These are phyloP conservation scores for Caenorhabditis drosophilae DNA, from an alignment of 2,888 invertebrate species.

Conservation along the genomic window DNA sequence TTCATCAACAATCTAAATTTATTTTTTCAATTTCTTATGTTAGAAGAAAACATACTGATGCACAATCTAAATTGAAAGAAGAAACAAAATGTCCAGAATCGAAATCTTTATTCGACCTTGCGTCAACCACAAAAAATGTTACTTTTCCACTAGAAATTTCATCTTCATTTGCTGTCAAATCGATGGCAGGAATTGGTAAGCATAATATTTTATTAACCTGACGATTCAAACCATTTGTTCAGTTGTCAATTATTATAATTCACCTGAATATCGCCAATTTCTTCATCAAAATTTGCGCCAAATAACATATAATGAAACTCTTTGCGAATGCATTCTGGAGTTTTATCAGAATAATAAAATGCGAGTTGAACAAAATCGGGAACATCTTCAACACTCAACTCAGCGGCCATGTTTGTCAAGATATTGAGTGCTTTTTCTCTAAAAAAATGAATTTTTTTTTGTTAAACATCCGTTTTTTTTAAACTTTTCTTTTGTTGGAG, in stretches of 20 bases:
- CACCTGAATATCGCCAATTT: conserved; percentile 54
- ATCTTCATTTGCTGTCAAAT: conserved; percentile 37
- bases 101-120: conserved; percentile 93
- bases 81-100: conserved; percentile 95
- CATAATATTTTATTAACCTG: conserved; percentile 76
- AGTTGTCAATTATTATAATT: neutral
- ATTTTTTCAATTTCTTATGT: neutral
- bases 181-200: conserved; percentile 83
- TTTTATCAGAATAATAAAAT: conserved; percentile 91
- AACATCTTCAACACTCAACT: conserved; percentile 89
- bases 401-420: conserved; percentile 70
- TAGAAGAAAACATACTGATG: conserved; percentile 75
- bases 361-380: conserved; percentile 94
- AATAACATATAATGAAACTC: conserved; percentile 73
- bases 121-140: conserved; percentile 90
- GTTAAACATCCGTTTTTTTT: neutral
- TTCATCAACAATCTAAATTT: conserved; percentile 85
- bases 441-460: conserved; percentile 8
- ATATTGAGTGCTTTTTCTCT: conserved; percentile 36
- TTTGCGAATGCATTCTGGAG: conserved; percentile 71
- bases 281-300: conserved; percentile 69
- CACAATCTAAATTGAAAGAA: conserved; percentile 96
- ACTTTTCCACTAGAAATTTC: conserved; percentile 40
- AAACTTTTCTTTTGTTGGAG: conserved; percentile 15
- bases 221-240: conserved; percentile 14